phyloP scores from a whole-genome alignment of 2,797 vertebrate genomes.

The Anabas testudineus region DNA sequence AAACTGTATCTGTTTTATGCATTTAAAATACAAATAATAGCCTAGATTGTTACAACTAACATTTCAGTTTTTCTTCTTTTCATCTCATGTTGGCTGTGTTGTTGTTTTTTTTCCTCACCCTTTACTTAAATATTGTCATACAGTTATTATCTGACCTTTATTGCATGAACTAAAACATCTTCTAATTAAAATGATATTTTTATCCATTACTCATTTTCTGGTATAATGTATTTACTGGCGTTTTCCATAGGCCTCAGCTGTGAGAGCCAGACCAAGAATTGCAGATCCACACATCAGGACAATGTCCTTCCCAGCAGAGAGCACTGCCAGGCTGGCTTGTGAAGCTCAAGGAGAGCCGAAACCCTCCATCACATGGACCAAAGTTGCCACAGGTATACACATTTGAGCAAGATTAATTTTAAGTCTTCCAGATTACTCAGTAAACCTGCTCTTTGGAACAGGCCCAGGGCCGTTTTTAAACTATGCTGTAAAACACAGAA shows the following conservation, averaged over 20 bases:
- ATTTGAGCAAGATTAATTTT: not conserved
- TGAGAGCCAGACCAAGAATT: slow-evolving; percentile 84
- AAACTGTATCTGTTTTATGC: not conserved
- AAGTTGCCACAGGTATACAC: slow-evolving; percentile 91
- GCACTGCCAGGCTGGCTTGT: slow-evolving; percentile 85
- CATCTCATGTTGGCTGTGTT: not conserved
- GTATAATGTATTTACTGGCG: slow-evolving; percentile 14
- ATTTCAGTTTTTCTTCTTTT: not conserved
- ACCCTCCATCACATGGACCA: slow-evolving; percentile 90
- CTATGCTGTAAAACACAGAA: slow-evolving; percentile 6
- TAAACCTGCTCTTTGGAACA: too few relatives aligned
- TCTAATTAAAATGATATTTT: too few relatives aligned
- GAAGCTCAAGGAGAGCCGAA: slow-evolving; percentile 84
- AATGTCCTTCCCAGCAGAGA: slow-evolving; percentile 81
- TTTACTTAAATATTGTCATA: not conserved
- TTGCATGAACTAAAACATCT: too few relatives aligned
- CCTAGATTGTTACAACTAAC: not conserved
- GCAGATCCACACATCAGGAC: slow-evolving; percentile 83
- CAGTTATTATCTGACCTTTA: not conserved
- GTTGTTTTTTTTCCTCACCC: not conserved
- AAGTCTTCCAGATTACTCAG: slow-evolving; percentile 12
- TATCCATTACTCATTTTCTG: not conserved
- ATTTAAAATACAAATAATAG: too few relatives aligned
- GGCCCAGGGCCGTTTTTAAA: too few relatives aligned
- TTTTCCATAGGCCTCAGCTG: slow-evolving; percentile 49